Conservation (phyloP, 2,113 vertebrate genomes). For the Oceanodroma tethys region DNA sequence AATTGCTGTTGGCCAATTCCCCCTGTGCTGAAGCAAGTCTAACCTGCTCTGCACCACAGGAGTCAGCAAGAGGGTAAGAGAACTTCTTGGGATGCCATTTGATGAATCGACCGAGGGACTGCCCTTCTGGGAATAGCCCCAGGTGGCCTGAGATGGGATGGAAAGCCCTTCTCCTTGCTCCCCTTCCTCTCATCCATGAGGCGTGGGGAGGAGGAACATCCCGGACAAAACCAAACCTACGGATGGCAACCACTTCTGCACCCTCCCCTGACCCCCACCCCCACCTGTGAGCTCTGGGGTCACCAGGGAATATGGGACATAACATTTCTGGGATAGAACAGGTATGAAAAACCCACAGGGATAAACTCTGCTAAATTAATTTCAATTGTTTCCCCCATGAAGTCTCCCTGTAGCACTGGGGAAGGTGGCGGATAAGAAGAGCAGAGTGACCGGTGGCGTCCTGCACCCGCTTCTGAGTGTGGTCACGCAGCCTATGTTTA, state of each 20-base stretch:
- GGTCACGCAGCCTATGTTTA: background rate
- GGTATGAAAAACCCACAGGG: background rate
- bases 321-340: background rate
- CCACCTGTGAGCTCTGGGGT: background rate
- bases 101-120: background rate
- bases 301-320: background rate
- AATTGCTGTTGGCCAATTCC: background rate
- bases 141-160: background rate
- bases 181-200: background rate
- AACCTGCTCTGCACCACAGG: background rate
- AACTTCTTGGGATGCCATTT: background rate
- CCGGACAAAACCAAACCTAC: background rate
- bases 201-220: rapidly evolving
- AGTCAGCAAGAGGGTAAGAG: background rate
- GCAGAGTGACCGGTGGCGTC: background rate
- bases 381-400: background rate
- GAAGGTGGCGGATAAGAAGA: background rate
- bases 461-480: background rate
- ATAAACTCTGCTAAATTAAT: background rate
- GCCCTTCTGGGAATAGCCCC: background rate
- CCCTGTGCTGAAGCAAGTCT: background rate
- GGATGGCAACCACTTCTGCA: background rate
- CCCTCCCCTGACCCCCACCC: background rate
- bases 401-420: background rate
- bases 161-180: background rate